Evolutionary conservation across 2,888 invertebrate genomes (phyloP).

Genomic region (Spisula solida): DNA sequence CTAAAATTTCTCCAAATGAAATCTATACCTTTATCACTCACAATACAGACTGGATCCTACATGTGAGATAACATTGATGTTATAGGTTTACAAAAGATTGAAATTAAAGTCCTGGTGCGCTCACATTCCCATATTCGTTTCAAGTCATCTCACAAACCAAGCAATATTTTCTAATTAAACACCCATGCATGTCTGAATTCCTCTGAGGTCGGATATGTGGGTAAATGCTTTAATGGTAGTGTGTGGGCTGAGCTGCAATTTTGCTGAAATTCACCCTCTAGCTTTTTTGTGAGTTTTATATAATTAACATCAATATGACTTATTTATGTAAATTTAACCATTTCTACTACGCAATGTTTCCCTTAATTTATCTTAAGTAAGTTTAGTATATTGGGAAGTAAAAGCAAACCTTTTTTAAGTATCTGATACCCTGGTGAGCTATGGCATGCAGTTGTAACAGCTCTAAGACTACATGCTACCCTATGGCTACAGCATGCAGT

Average conservation of each 20-base stretch:
- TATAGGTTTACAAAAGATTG: constrained; percentile 1
- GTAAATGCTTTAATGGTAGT: not conserved
- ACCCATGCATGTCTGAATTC: not conserved
- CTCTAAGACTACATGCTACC: too few relatives aligned
- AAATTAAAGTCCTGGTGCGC: not conserved
- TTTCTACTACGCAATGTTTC: too few relatives aligned
- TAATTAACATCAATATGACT: too few relatives aligned
- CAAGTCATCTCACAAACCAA: not conserved
- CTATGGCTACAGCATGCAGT: too few relatives aligned
- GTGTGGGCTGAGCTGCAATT: not conserved
- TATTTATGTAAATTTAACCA: too few relatives aligned
- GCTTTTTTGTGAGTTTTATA: too few relatives aligned
- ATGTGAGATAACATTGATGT: not conserved
- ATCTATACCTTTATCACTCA: not conserved
- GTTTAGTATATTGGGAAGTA: too few relatives aligned
- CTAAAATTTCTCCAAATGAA: not conserved
- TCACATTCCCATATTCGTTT: not conserved
- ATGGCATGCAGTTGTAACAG: too few relatives aligned
- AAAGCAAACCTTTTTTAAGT: too few relatives aligned
- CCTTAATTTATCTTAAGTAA: too few relatives aligned
- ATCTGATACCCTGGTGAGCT: too few relatives aligned
- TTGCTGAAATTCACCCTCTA: not conserved
- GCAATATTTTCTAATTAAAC: not conserved
- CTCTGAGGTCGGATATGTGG: too few relatives aligned
- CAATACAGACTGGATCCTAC: not conserved